Conservation (phyloP, 1,140 invertebrate genomes). For the Bombus pyrosoma region DNA sequence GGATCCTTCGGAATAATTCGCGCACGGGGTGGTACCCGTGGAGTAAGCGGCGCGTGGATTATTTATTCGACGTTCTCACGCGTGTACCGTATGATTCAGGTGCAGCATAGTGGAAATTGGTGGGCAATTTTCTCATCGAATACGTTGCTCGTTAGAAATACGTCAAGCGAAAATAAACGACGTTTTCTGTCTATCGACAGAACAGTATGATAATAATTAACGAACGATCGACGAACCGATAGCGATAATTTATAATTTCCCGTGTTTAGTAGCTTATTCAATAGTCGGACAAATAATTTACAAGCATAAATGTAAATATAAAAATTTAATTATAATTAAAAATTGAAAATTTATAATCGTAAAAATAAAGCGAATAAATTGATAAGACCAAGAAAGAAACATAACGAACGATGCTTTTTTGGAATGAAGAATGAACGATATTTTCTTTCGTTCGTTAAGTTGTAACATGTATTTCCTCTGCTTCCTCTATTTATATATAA, state of each 20-base stretch:
- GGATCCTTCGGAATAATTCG: slow-evolving; percentile 3
- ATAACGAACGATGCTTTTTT: too few relatives aligned
- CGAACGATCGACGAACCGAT: background rate
- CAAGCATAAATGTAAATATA: background rate
- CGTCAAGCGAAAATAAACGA: background rate
- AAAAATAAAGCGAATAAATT: background rate
- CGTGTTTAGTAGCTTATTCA: background rate
- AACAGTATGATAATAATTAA: background rate
- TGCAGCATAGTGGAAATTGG: background rate
- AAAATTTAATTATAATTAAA: too few relatives aligned
- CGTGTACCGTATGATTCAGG: background rate
- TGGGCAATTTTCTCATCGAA: background rate
- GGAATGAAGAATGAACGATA: background rate
- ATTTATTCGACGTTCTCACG: slow-evolving; percentile 16
- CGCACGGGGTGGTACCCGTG: background rate
- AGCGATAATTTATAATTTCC: background rate
- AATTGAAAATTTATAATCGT: background rate
- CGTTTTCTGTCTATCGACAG: background rate
- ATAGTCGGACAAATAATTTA: background rate
- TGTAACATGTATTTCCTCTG: too few relatives aligned
- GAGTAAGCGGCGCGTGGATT: slow-evolving; percentile 1
- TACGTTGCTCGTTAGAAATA: background rate
- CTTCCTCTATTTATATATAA: too few relatives aligned
- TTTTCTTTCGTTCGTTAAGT: background rate
- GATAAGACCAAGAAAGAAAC: too few relatives aligned